Evolutionary conservation across 2,113 vertebrate genomes (phyloP), one percentile per base, ranked within the genome.

Genomic region (Prionailurus bengalensis): DNA sequence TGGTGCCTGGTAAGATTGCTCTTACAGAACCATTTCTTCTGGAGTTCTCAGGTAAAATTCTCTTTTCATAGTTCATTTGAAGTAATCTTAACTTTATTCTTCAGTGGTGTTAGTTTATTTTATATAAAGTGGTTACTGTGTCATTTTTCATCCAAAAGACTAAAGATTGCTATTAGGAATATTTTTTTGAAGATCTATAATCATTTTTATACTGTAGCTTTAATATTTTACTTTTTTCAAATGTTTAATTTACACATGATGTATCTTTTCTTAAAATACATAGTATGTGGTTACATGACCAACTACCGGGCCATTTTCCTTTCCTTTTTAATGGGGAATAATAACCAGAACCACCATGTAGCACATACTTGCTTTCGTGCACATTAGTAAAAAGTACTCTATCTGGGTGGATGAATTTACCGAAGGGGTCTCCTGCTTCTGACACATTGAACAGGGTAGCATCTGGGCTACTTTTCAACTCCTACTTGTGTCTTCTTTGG

Each of bases 141-240:
- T 19, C 12, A 78, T 79, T 61, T 87, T 93, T 95, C 27, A 86
- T 61, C 4, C 61, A 51, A 61, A 53, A 91, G 66, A 89, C 25
- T 82, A 78, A 73, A 27, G 19, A 23, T 94, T 94, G 27, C 36
- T 74, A 3, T 80, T 42, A 76, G 17, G 83, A 89, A 19, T 33
- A 45, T 61, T 94, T 83, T 89, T 80, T 10, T 53, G 48, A 63
- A 92, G 70, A 86, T 76, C 36, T 73, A 2, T 76, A 88, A 55
- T 92, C 27, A 74, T 94, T 95, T 95, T 66, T 21, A 11, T 68
- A 68, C 63, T 80, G 16, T 53, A 63, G 29, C 23, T 80, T 66
- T 91, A 83, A 53, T 63, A 68, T 95, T 92, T 96, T 96, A 71
- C 25, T 89, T 95, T 90, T 94, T 94, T 17, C 12, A 91, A 61